Evolutionary conservation across 1,140 invertebrate genomes (phyloP).

Genomic region (Telenomus remus): DNA sequence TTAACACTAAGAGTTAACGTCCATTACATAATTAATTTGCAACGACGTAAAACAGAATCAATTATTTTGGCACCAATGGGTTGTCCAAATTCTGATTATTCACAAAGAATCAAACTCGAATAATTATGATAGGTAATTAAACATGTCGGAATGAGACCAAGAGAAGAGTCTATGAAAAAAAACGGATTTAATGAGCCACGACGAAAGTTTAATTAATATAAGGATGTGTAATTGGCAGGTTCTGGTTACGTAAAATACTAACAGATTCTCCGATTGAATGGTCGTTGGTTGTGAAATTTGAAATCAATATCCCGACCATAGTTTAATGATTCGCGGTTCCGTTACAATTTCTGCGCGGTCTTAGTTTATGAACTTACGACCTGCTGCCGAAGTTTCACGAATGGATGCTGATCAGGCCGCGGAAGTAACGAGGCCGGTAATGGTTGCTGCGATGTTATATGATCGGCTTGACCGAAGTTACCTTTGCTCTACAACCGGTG

Average conservation of each 20-base stretch:
- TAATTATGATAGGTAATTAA: too few species aligned
- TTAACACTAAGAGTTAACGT: too few species aligned
- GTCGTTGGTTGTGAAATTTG: slow-evolving; percentile 51
- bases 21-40: too few species aligned
- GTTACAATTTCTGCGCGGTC: slow-evolving; percentile 51
- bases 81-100: too few species aligned
- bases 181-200: slow-evolving; percentile 4
- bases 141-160: too few species aligned
- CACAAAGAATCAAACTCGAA: too few species aligned
- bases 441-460: slow-evolving; percentile 34
- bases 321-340: slow-evolving; percentile 57
- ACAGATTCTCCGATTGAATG: slow-evolving; percentile 51
- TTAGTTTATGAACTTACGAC: slow-evolving; percentile 54
- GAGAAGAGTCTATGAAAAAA: not conserved
- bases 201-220: slow-evolving; percentile 23
- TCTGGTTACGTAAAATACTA: slow-evolving; percentile 42
- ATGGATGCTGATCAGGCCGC: slow-evolving; percentile 51
- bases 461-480: slow-evolving; percentile 43
- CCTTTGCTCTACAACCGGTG: slow-evolving; percentile 11
- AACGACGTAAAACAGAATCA: too few species aligned
- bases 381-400: slow-evolving; percentile 49
- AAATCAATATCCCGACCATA: slow-evolving; percentile 43
- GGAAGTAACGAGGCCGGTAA: slow-evolving; percentile 51
- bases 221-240: slow-evolving; percentile 29
- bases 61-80: too few species aligned